Evolutionary conservation across 2,888 invertebrate genomes (phyloP), one percentile per base, ranked within the genome.

Genomic region (Dascillus cervinus): DNA sequence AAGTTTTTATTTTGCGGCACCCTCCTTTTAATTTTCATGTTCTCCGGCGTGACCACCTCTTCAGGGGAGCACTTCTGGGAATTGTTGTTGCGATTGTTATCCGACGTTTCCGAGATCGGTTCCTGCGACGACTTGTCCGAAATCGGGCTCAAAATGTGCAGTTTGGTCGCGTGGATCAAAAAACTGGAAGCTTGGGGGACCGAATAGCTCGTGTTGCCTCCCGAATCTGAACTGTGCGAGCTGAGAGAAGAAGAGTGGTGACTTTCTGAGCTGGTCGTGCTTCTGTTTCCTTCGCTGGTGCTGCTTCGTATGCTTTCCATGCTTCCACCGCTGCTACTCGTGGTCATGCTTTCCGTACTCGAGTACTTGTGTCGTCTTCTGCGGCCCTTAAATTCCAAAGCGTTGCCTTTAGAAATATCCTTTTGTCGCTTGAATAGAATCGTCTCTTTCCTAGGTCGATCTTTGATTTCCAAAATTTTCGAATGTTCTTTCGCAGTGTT

Each of bases 111-210:
- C 4, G 85, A 84, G 11, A 77, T 82, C 9, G 84, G 86, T 55
- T 89, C 89, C 62, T 86, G 87, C 1, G 87, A 87, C 11, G 88
- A 88, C 64, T 88, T 89, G 64, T 89, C 89, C 34, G 88, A 88
- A 53, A 89, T 89, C 11, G 89, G 89, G 52, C 88, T 89, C 25
- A 89, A 70, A 57, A 89, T 86, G 63, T 89, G 87, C 47, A 88
- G 67, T 61, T 88, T 87, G 59, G 71, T 73, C 34, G 79, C 74
- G 49, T 82, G 77, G 32, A 77, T 72, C 22, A 76, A 63, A 60
- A 82, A 82, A 57, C 78, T 79, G 52, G 78, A 74, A 32, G 78
- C 59, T 47, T 77, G 79, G 64, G 73, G 72, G 13, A 62, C 62
- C 46, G 73, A 65, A 51, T 75, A 76, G 17, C 41, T 49, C 30